Evolutionary conservation across 2,113 vertebrate species (phyloP).

Genomic region (Bambusicola thoracicus): DNA sequence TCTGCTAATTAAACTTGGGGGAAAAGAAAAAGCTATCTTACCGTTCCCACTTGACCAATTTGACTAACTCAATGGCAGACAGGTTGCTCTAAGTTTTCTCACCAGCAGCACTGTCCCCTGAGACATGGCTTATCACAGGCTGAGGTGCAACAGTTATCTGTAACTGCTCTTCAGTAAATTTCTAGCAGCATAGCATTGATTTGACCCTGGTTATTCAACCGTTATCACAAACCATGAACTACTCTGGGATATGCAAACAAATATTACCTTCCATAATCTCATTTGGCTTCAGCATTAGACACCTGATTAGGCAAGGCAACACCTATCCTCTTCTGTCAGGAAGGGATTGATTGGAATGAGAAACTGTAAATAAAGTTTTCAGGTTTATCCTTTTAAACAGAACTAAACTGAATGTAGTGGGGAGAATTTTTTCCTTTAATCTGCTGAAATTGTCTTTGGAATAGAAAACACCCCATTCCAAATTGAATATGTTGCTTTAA

Average conservation of each 20-base stretch:
- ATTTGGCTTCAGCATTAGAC: conserved; percentile 9
- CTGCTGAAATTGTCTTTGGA: conserved; percentile 12
- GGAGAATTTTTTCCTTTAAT: conserved; percentile 33
- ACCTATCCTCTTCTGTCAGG: conserved; percentile 36
- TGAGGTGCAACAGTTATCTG: background rate
- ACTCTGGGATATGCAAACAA: background rate
- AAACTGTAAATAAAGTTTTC: conserved; percentile 45
- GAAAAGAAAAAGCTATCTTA: background rate
- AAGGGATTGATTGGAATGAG: conserved; percentile 29
- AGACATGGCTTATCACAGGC: background rate
- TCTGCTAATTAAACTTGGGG: background rate
- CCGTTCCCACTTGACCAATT: background rate
- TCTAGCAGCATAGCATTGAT: background rate
- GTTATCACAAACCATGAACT: conserved; percentile 20
- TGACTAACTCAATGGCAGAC: background rate
- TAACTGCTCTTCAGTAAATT: background rate
- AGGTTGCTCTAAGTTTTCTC: background rate
- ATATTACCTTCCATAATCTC: background rate
- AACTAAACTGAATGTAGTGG: background rate
- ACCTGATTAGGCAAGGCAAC: background rate
- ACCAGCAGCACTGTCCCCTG: background rate
- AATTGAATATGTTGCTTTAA: background rate
- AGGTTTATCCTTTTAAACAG: conserved; percentile 19
- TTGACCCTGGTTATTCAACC: background rate
- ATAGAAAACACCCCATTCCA: background rate